Evolutionary conservation across 2,888 invertebrate species (phyloP).

Genomic region (Formica aserva): DNA sequence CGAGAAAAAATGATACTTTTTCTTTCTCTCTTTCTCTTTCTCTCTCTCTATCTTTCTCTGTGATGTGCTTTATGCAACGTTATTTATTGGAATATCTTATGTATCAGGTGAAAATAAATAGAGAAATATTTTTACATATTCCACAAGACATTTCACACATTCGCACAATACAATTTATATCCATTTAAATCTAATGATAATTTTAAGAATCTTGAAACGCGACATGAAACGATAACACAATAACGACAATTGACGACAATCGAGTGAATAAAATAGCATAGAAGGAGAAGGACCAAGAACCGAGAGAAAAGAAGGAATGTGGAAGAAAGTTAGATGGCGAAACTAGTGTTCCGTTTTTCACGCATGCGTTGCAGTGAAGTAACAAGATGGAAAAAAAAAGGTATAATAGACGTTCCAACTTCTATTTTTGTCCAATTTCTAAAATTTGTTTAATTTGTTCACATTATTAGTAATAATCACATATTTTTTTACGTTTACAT

Average conservation of each 20-base stretch:
- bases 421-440: neutral
- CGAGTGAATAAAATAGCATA: neutral
- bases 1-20: neutral
- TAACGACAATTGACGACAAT: neutral
- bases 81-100: neutral
- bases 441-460: neutral
- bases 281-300: neutral
- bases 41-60: neutral
- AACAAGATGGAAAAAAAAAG: neutral
- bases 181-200: conserved; percentile 1
- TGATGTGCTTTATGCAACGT: neutral
- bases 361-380: neutral
- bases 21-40: neutral
- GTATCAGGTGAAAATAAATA: conserved; percentile 28
- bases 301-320: neutral
- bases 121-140: neutral
- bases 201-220: neutral
- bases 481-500: neutral
- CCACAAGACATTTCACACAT: neutral
- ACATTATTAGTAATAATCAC: neutral
- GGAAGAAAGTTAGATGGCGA: neutral
- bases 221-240: neutral
- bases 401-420: neutral
- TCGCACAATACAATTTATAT: neutral
- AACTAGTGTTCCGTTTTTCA: neutral